phyloP scores from a whole-genome alignment of 2,113 vertebrate genomes.

The Thamnophis sirtalis region DNA sequence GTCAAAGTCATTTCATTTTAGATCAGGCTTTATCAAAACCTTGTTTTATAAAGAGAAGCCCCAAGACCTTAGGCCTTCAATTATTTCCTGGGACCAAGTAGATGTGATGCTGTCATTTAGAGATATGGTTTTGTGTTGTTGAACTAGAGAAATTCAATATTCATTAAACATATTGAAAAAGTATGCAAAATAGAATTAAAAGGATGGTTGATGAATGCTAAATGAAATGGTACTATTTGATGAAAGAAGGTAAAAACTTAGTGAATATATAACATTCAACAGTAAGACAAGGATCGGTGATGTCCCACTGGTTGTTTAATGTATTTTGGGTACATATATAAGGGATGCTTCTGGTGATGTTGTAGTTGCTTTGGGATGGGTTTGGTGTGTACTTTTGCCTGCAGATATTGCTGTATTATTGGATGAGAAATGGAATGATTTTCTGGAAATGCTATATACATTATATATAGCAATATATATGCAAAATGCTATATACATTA shows the following conservation, averaged over 20 bases:
- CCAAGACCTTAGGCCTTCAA: background rate
- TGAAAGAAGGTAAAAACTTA: background rate
- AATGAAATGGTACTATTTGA: background rate
- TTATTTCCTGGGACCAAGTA: background rate
- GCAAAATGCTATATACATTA: background rate
- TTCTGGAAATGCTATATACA: background rate
- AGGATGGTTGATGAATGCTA: background rate
- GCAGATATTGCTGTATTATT: background rate
- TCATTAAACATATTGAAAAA: background rate
- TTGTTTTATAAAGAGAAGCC: background rate
- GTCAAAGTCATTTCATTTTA: background rate
- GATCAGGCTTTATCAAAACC: background rate
- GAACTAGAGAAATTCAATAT: background rate
- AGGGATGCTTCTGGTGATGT: background rate
- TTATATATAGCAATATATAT: background rate
- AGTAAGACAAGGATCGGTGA: background rate
- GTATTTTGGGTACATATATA: background rate
- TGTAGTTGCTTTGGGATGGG: background rate
- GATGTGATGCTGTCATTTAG: background rate
- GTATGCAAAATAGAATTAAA: background rate
- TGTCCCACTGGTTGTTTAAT: background rate
- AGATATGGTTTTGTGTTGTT: background rate
- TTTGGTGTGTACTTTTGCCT: background rate
- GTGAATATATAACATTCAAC: background rate
- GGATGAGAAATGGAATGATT: background rate